phyloP scores from a whole-genome alignment of 1,140 invertebrate species.

The Bradysia coprophila region DNA sequence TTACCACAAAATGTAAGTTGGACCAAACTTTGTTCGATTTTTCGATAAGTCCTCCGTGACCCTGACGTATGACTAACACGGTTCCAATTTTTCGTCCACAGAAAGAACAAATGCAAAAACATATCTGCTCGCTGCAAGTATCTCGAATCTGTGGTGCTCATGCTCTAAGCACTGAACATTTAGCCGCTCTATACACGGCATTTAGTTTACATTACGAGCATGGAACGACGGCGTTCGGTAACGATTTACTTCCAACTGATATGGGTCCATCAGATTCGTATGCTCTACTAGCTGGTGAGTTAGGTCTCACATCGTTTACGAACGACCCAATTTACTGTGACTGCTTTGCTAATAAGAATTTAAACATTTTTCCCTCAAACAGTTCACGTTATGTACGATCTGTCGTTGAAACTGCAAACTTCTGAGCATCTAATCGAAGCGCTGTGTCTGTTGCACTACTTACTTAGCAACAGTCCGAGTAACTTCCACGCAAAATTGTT shows the following conservation, averaged over 20 bases:
- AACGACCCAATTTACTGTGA: too few species aligned
- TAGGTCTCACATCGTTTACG: constrained; percentile 3
- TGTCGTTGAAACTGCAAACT: constrained; percentile 33
- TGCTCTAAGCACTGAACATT: constrained; percentile 25
- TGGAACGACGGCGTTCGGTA: constrained; percentile 22
- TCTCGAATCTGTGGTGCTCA: constrained; percentile 45
- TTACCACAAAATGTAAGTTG: constrained; percentile 36
- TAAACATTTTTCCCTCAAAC: too few species aligned
- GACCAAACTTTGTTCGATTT: too few species aligned
- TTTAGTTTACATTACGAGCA: constrained; percentile 32
- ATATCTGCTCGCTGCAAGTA: constrained; percentile 50
- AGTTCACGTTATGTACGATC: constrained; percentile 56
- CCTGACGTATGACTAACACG: not conserved
- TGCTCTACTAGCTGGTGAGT: constrained; percentile 38
- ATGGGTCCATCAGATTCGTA: constrained; percentile 55
- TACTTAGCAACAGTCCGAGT: constrained; percentile 47
- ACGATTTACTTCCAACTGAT: constrained; percentile 33
- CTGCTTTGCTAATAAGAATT: too few species aligned
- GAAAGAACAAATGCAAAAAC: constrained; percentile 49
- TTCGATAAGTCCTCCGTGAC: not conserved
- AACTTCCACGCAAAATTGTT: constrained; percentile 64
- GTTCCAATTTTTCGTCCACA: too few species aligned
- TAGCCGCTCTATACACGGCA: constrained; percentile 28
- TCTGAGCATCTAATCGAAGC: constrained; percentile 39
- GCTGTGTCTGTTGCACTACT: constrained; percentile 45